A percentile compares a stretch with the other conserved stretches of the same genome.
Conservation (phyloP, 2,113 vertebrate species). For the Tyto alba region DNA sequence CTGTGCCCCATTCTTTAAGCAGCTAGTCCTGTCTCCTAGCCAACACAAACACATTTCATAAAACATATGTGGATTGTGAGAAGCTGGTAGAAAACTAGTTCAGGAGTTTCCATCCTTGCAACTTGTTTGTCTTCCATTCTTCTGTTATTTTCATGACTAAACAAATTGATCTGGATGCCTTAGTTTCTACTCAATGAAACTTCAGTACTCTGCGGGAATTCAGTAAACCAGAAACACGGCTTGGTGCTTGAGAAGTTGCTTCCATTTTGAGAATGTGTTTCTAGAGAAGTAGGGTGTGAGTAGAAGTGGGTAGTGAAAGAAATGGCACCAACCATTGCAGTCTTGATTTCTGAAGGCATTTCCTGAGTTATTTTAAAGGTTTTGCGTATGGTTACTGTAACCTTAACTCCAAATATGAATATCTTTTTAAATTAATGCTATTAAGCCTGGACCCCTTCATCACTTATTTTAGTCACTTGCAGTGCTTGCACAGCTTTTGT, state of each 20-base stretch:
- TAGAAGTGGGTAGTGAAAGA: conserved; percentile 60
- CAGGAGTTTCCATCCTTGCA: conserved; percentile 40
- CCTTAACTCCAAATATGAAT: background rate
- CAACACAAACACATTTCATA: conserved; percentile 37
- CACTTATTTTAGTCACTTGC: background rate
- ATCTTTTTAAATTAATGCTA: background rate
- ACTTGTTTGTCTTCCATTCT: conserved; percentile 52
- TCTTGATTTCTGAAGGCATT: conserved; percentile 51
- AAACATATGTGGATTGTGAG: conserved; percentile 13
- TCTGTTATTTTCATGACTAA: conserved; percentile 55
- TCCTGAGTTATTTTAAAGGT: conserved; percentile 52
- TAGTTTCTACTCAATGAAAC: conserved; percentile 51
- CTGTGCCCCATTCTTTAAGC: background rate
- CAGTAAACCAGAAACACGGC: conserved; percentile 20
- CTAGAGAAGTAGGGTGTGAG: conserved; percentile 56
- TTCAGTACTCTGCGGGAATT: conserved; percentile 34
- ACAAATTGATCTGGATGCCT: conserved; percentile 17
- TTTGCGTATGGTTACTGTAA: conserved; percentile 11
- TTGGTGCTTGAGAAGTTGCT: conserved; percentile 29
- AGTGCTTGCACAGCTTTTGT: background rate
- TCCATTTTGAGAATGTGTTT: conserved; percentile 63
- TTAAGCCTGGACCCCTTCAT: background rate
- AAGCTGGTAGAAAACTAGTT: conserved; percentile 39
- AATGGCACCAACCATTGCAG: conserved; percentile 44
- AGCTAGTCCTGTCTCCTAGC: conserved; percentile 3